Base-by-base conservation (phyloP, 2,113 vertebrate genomes). In the Balaenoptera acutorostrata region DNA sequence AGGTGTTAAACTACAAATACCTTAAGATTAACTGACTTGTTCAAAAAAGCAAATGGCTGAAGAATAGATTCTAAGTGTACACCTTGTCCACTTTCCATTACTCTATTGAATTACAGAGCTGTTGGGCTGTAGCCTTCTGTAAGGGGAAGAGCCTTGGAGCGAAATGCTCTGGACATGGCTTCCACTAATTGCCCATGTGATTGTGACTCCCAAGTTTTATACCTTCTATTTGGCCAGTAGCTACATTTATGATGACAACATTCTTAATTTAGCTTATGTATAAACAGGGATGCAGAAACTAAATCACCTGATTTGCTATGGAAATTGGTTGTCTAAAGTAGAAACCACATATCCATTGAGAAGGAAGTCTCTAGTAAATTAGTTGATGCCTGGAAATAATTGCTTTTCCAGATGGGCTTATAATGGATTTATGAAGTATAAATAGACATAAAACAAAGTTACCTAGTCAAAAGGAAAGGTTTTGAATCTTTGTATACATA, bases 241-340 rank as follows among this genome's bases (percentile, higher is more conserved):
- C 97, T 97, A 88, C 63, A 95, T 93, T 93, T 97, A 39, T 87
- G 95, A 87, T 94, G 86, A 92, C 85, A 96, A 82, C 92, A 75
- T 93, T 96, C 97, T 97, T 97, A 97, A 97, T 96, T 98, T 97
- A 98, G 98, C 92, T 97, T 93, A 82, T 92, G 36, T 96, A 80
- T 96, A 97, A 97, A 98, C 86, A 96, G 92, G 95, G 90, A 96
- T 92, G 96, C 83, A 89, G 94, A 97, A 96, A 96, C 96, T 91
- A 97, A 98, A 97, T 98, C 96, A 97, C 97, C 98, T 97, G 97
- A 98, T 98, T 98, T 98, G 96, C 97, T 98, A 98, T 98, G 97
- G 97, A 98, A 97, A 98, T 98, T 98, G 97, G 97, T 97, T 97
- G 97, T 97, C 97, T 98, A 97, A 98, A 97, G 97, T 97, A 97